These are phyloP conservation scores for Periplaneta americana DNA, from an alignment of 1,140 invertebrate genomes.

Conservation along the genomic window DNA sequence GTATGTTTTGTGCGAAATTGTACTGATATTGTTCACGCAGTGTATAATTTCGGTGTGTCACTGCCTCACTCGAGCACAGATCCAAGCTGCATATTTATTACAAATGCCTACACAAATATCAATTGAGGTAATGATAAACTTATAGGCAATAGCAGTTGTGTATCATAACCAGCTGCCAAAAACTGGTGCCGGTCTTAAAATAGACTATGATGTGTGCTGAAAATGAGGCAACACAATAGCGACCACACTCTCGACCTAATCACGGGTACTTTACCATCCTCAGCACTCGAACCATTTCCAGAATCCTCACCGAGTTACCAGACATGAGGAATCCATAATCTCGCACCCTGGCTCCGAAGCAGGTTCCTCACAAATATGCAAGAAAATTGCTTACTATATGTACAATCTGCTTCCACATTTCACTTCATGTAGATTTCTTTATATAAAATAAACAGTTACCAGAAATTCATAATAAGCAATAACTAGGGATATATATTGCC, in stretches of 20 bases:
- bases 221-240: not conserved
- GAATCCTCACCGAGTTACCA: not conserved
- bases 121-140: not conserved
- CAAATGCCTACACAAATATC: not conserved
- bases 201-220: not conserved
- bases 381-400: not conserved
- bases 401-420: constrained; percentile 14
- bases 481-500: not conserved
- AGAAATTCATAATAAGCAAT: not conserved
- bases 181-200: not conserved
- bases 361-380: constrained; percentile 1
- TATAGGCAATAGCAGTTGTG: not conserved
- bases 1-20: not conserved
- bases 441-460: constrained; percentile 1
- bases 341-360: constrained; percentile 8
- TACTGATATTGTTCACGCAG: not conserved
- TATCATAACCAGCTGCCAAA: not conserved
- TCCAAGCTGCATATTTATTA: not conserved
- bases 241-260: not conserved
- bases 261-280: not conserved
- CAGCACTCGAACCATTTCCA: not conserved
- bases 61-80: not conserved
- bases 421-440: constrained; percentile 3
- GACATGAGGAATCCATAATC: not conserved
- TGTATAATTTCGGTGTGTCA: no score